Percentiles rank a stretch among this genome's conserved stretches.
Conservation (phyloP, 1,140 invertebrate genomes). For the Elysia chlorotica region DNA sequence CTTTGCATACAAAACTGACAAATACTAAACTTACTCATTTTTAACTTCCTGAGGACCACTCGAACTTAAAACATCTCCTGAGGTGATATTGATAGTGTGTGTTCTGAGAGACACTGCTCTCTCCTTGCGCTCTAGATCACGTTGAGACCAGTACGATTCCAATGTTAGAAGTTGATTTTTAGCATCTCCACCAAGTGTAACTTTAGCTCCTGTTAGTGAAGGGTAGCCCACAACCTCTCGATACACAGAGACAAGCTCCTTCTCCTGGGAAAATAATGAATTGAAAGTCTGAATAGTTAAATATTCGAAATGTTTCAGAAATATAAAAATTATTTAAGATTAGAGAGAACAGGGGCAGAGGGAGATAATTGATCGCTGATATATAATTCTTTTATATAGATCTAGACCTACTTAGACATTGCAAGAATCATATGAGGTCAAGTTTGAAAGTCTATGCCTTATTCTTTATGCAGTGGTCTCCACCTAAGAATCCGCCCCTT, state of each 20-base stretch:
- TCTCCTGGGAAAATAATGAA: no score
- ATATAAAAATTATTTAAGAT: no score
- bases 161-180: conserved; percentile 19
- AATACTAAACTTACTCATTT: conserved; percentile 28
- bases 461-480: no score
- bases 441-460: no score
- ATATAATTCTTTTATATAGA: no score
- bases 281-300: no score
- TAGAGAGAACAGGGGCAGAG: no score
- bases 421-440: no score
- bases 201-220: conserved; percentile 23
- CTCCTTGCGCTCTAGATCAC: conserved; percentile 47
- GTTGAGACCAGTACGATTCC: conserved; percentile 39
- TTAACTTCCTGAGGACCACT: conserved; percentile 24
- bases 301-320: no score
- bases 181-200: conserved; percentile 21
- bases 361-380: no score
- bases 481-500: no score
- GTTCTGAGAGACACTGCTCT: conserved; percentile 36
- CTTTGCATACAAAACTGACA: background rate
- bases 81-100: conserved; percentile 28
- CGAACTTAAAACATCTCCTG: conserved; percentile 6
- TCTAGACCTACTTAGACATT: no score
- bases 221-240: conserved; percentile 30
- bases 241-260: conserved; percentile 33